Percentiles rank a stretch among this genome's conserved stretches.
These are phyloP conservation scores for Stegodyphus mimosarum DNA, from an alignment of 1,140 invertebrate genomes.

Conservation along the genomic window DNA sequence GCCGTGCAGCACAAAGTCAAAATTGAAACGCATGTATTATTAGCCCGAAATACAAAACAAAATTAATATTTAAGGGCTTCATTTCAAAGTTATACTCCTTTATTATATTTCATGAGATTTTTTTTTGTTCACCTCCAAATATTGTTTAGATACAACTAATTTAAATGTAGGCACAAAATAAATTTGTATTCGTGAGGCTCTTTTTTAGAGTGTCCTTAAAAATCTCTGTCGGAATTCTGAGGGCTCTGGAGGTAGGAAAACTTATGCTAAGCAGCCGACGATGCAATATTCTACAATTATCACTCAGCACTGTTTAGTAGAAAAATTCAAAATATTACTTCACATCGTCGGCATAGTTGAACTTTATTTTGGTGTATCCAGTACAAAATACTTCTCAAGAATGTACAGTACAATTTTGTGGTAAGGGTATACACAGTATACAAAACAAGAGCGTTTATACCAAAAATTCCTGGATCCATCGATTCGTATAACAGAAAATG, in stretches of 20 bases:
- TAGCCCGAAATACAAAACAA: too few species aligned
- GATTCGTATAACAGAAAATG: not conserved
- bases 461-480: conserved; percentile 10
- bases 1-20: too few species aligned
- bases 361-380: conserved; percentile 36
- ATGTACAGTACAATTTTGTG: conserved; percentile 32
- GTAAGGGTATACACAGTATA: conserved; percentile 55
- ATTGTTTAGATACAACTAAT: too few species aligned
- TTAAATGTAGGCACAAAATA: too few species aligned
- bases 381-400: conserved; percentile 56
- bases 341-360: conserved; percentile 36
- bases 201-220: conserved; percentile 24
- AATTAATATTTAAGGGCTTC: too few species aligned
- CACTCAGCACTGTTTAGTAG: conserved; percentile 51
- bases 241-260: conserved; percentile 40
- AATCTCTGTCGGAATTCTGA: conserved; percentile 57
- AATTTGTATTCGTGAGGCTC: not conserved
- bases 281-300: conserved; percentile 45
- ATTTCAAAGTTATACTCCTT: too few species aligned
- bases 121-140: too few species aligned
- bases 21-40: too few species aligned
- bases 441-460: conserved; percentile 8
- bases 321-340: conserved; percentile 59
- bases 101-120: too few species aligned
- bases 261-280: conserved; percentile 36